A percentile compares a stretch with the other conserved stretches of the same genome.
Conservation (phyloP, 2,888 invertebrate species). For the Drosophila barbarae region DNA sequence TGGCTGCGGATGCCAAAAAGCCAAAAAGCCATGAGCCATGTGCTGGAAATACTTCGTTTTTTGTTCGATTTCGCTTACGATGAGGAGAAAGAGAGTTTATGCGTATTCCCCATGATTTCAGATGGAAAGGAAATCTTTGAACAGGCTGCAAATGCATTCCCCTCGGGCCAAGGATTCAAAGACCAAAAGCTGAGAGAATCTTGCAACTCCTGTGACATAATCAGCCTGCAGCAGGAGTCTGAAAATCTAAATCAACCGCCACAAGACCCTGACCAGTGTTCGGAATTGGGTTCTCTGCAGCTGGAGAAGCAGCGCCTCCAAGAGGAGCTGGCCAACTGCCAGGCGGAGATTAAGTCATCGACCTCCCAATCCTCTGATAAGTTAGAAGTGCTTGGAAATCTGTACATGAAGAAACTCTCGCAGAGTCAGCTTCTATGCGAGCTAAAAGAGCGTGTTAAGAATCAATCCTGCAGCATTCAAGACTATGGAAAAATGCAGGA, state of each 20-base stretch:
- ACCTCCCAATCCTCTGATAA: neutral
- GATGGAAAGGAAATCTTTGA: constrained; percentile 3
- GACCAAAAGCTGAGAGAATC: neutral
- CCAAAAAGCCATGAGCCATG: constrained; percentile 12
- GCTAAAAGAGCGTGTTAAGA: constrained; percentile 1
- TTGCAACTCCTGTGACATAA: neutral
- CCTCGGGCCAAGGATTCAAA: neutral
- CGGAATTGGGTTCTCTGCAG: neutral
- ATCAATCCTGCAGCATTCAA: neutral
- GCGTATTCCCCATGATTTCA: constrained; percentile 1
- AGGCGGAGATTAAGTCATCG: neutral
- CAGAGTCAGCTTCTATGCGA: neutral
- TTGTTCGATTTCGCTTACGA: constrained; percentile 40
- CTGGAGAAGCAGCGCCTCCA: constrained; percentile 15
- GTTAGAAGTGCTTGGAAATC: constrained; percentile 6
- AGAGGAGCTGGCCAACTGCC: constrained; percentile 1
- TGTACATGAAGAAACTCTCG: constrained; percentile 13
- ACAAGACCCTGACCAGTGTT: neutral
- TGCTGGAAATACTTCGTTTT: constrained; percentile 46
- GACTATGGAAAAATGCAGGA: constrained; percentile 1
- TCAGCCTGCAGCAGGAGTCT: neutral
- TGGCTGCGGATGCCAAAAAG: constrained; percentile 43
- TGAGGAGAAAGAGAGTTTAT: neutral
- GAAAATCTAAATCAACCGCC: neutral
- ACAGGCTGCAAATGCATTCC: neutral